Percentiles rank a stretch among this genome's conserved stretches.
Conservation (phyloP, 2,797 vertebrate genomes). For the Cossypha heuglini region DNA sequence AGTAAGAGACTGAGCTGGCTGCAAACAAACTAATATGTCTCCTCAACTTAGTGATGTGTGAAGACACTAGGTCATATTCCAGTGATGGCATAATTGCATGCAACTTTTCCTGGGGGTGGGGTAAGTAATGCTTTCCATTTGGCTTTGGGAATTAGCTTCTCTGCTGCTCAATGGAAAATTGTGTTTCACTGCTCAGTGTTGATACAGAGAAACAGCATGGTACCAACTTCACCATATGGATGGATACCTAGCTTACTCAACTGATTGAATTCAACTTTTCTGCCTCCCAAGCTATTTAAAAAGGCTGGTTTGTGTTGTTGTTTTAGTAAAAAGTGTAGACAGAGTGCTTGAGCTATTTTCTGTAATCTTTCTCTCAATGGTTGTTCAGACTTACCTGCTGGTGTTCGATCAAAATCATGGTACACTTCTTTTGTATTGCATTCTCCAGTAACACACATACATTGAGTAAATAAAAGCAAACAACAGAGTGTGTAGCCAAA, state of each 20-base stretch:
- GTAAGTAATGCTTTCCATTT: not conserved
- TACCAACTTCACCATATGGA: accelerated
- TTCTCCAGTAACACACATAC: not conserved
- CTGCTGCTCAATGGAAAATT: not conserved
- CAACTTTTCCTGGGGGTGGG: not conserved
- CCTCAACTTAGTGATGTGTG: not conserved
- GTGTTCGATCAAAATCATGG: not conserved
- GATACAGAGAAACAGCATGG: not conserved
- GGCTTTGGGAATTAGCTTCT: not conserved
- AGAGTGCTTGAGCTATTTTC: not conserved
- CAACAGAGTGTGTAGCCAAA: not conserved
- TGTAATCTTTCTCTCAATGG: not conserved
- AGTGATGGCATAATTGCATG: not conserved
- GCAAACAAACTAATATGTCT: not conserved
- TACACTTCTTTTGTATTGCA: not conserved
- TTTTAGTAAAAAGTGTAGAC: not conserved
- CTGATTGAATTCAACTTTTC: not conserved
- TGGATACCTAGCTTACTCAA: not conserved
- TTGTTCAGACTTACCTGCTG: not conserved
- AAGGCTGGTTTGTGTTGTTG: not conserved
- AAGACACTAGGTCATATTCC: not conserved
- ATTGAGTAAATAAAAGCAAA: not conserved
- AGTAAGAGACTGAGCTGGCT: not conserved
- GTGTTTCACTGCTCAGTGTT: not conserved
- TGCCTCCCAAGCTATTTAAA: not conserved